phyloP scores from a whole-genome alignment of 2,888 invertebrate genomes.

The Campoplex nolae region DNA sequence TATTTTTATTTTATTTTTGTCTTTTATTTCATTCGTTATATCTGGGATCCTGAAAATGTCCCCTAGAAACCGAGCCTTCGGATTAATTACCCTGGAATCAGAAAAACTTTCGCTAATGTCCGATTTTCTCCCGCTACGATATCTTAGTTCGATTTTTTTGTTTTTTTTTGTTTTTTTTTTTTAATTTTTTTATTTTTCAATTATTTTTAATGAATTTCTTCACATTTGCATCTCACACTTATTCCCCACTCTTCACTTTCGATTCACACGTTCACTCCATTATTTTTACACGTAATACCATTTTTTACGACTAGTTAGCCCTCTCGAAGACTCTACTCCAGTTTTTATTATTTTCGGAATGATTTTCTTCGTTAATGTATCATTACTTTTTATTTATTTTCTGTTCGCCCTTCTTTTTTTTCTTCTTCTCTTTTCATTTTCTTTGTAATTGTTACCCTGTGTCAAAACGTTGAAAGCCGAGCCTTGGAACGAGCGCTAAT shows the following conservation, averaged over 20 bases:
- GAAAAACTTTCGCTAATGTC: constrained; percentile 81
- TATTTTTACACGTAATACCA: constrained; percentile 78
- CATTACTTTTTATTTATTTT: constrained; percentile 63
- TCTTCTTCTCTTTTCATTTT: constrained; percentile 59
- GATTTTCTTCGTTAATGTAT: constrained; percentile 70
- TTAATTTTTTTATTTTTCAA: no score
- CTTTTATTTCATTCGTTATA: constrained; percentile 52
- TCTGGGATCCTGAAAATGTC: constrained; percentile 68
- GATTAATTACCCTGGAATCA: constrained; percentile 83
- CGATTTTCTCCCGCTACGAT: constrained; percentile 79
- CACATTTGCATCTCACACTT: constrained; percentile 61
- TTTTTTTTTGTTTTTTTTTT: no score
- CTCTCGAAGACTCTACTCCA: constrained; percentile 62
- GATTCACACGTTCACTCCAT: constrained; percentile 61
- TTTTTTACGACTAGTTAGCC: constrained; percentile 70
- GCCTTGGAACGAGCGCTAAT: constrained; percentile 72
- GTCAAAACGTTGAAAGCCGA: constrained; percentile 74
- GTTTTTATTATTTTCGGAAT: constrained; percentile 76
- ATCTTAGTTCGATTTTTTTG: constrained; percentile 69
- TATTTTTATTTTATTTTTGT: constrained; percentile 35
- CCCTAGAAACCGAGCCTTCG: constrained; percentile 78
- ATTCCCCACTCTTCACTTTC: constrained; percentile 27
- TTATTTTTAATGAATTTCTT: constrained; percentile 45
- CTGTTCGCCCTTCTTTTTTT: constrained; percentile 57
- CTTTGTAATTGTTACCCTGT: constrained; percentile 82